phyloP scores from a whole-genome alignment of 2,797 vertebrate genomes.

The Chanos chanos region DNA sequence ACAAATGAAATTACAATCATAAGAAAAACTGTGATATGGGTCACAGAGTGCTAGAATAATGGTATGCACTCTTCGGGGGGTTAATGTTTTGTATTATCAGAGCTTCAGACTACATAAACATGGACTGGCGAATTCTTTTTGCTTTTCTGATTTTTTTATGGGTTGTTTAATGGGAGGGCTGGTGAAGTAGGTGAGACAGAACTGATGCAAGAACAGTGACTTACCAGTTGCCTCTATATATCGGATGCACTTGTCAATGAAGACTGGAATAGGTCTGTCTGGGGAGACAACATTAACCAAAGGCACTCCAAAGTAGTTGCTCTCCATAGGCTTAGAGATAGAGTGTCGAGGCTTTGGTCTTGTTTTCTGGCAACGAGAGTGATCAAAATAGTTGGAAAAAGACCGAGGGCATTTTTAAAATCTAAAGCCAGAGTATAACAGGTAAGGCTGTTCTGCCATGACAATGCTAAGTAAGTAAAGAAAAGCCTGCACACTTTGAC shows the following conservation, averaged over 20 bases:
- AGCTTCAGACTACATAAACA: too few relatives aligned
- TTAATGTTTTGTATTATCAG: too few relatives aligned
- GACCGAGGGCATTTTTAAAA: too few relatives aligned
- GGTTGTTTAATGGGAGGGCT: not conserved
- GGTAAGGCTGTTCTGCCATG: too few relatives aligned
- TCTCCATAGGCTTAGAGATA: conserved; percentile 89
- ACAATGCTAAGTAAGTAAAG: too few relatives aligned
- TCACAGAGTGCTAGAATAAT: too few relatives aligned
- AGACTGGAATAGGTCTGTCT: conserved; percentile 89
- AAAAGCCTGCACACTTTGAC: not conserved
- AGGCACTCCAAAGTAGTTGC: conserved; percentile 89
- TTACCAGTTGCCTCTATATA: conserved; percentile 93
- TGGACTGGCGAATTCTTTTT: too few relatives aligned
- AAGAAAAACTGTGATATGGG: too few relatives aligned
- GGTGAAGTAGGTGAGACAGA: not conserved
- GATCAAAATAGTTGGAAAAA: conserved; percentile 16
- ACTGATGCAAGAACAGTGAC: not conserved
- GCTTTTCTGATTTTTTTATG: too few relatives aligned
- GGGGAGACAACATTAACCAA: conserved; percentile 80
- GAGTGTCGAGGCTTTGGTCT: conserved; percentile 87
- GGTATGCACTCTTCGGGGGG: too few relatives aligned
- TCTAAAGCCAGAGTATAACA: too few relatives aligned
- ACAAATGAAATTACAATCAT: too few relatives aligned
- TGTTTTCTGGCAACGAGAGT: conserved; percentile 75
- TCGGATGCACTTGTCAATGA: conserved; percentile 93